Conservation (phyloP, 2,797 vertebrate species). For the Enteromius unitaeniatus region DNA sequence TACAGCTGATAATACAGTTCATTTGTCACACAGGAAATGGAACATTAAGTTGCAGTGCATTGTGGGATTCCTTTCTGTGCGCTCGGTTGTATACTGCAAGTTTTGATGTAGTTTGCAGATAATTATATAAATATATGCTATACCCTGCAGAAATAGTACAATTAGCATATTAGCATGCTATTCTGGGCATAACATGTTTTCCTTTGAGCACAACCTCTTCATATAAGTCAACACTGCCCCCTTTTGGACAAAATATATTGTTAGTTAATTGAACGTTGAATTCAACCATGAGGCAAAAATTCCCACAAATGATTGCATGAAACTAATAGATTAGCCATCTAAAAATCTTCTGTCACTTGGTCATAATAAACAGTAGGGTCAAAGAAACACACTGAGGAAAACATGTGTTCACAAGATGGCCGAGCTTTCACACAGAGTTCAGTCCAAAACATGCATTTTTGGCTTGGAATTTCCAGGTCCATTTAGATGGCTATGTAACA, state of each 20-base stretch:
- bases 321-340: constrained; percentile 3
- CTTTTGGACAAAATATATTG: constrained; percentile 38
- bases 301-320: neutral
- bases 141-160: neutral
- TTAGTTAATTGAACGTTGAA: neutral
- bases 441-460: constrained; percentile 7
- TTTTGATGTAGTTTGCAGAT: neutral
- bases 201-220: neutral
- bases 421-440: neutral
- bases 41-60: neutral
- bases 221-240: constrained; percentile 37
- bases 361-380: neutral
- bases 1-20: neutral
- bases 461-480: neutral
- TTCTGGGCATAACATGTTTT: neutral
- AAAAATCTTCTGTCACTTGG: constrained; percentile 7
- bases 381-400: neutral
- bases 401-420: constrained; percentile 22
- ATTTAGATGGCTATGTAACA: constrained; percentile 19
- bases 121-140: neutral
- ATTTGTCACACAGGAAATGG: neutral
- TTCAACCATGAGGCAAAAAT: neutral
- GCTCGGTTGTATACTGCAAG: neutral
- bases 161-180: constrained; percentile 5
- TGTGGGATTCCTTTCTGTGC: neutral